Evolutionary conservation across 2,797 vertebrate species (phyloP).

Genomic region (Sternotherus odoratus): DNA sequence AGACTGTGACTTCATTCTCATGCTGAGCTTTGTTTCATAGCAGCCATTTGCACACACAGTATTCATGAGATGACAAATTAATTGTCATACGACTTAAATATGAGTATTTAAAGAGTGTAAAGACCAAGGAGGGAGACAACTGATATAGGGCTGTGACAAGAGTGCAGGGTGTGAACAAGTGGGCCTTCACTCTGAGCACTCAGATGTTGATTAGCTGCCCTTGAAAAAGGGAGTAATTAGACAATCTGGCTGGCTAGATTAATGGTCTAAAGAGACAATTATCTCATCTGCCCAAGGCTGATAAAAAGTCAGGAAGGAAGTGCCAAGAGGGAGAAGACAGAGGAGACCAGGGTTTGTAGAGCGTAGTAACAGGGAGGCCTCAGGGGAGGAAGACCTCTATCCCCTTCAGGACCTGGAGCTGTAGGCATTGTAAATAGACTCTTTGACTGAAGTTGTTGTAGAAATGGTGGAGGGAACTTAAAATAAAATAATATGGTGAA

Average conservation of each 20-base stretch:
- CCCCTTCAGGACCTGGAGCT: background rate
- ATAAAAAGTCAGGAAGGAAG: background rate
- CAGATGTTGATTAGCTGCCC: background rate
- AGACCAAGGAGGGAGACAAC: background rate
- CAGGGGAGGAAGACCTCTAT: background rate
- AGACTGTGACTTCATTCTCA: background rate
- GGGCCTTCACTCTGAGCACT: background rate
- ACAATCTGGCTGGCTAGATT: background rate
- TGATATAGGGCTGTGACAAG: background rate
- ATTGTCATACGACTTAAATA: background rate
- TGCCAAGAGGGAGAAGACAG: background rate
- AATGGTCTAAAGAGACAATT: background rate
- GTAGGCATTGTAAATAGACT: background rate
- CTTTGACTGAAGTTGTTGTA: background rate
- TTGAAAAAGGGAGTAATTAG: background rate
- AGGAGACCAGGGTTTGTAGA: background rate
- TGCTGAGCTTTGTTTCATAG: background rate
- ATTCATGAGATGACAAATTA: background rate
- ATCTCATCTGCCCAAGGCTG: background rate
- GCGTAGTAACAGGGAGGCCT: background rate
- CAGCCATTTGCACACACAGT: background rate
- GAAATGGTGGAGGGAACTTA: background rate
- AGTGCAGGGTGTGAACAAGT: background rate
- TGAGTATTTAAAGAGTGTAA: background rate
- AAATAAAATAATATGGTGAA: background rate